These are phyloP conservation scores for Passer montanus DNA, from an alignment of 2,113 vertebrate species.

Conservation along the genomic window DNA sequence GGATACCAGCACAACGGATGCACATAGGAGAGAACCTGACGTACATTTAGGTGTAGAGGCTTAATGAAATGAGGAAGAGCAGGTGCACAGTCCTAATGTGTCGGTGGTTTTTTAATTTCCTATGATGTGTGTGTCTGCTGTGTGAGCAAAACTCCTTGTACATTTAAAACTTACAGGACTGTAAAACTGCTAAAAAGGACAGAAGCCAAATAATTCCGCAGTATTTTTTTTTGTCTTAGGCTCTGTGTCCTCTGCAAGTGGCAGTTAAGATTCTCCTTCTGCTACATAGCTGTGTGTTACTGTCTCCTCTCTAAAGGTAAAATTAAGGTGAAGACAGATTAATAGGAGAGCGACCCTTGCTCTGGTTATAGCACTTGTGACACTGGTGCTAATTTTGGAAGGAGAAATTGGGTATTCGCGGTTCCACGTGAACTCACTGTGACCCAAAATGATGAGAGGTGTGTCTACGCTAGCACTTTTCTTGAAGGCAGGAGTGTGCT, in stretches of 20 bases:
- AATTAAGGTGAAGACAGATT: not conserved
- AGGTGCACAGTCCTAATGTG: conserved; percentile 32
- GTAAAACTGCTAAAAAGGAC: conserved; percentile 3
- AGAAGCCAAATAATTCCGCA: not conserved
- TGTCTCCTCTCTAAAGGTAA: not conserved
- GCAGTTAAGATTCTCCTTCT: not conserved
- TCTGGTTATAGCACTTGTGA: not conserved
- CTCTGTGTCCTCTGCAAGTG: not conserved
- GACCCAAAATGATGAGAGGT: not conserved
- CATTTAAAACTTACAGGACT: conserved; percentile 22
- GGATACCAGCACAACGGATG: conserved; percentile 9
- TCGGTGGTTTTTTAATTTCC: not conserved
- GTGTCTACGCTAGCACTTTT: not conserved
- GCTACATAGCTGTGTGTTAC: not conserved
- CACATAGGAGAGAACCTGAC: not conserved
- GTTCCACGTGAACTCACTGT: not conserved
- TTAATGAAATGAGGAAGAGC: conserved; percentile 59
- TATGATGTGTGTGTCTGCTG: conserved; percentile 35
- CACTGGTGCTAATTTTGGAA: not conserved
- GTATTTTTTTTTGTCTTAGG: not conserved
- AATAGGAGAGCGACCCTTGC: not conserved
- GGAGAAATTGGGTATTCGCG: not conserved
- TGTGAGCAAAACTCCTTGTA: conserved; percentile 21
- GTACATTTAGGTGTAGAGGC: conserved; percentile 9
- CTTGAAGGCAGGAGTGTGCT: not conserved